Conservation (phyloP, 2,113 vertebrate genomes). For the Antennarius striatus region DNA sequence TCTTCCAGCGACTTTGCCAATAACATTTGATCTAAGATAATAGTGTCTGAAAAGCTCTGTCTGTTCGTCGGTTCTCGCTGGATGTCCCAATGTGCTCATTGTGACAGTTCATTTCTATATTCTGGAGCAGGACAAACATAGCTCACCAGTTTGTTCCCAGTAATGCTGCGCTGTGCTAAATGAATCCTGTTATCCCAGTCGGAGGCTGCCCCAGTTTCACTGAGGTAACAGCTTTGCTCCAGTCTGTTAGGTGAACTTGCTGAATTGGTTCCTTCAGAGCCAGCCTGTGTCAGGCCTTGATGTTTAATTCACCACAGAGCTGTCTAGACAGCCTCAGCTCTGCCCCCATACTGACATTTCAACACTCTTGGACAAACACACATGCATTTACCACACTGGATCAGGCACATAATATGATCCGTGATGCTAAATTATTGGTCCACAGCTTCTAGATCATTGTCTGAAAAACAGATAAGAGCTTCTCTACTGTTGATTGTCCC, state of each 20-base stretch:
- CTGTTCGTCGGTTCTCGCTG: slow-evolving; percentile 25
- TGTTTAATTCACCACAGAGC: slow-evolving; percentile 66
- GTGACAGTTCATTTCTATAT: slow-evolving; percentile 24
- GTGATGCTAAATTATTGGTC: neutral
- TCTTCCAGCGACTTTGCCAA: slow-evolving; percentile 16
- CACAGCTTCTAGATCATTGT: neutral
- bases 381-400: neutral
- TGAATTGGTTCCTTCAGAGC: slow-evolving; percentile 55
- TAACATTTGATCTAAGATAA: slow-evolving; percentile 27
- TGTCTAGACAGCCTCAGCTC: slow-evolving; percentile 60
- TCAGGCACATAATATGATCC: neutral
- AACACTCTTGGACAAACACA: slow-evolving; percentile 35
- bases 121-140: slow-evolving; percentile 46
- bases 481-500: neutral
- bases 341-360: slow-evolving; percentile 44
- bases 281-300: slow-evolving; percentile 58
- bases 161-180: slow-evolving; percentile 41
- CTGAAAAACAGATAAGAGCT: neutral
- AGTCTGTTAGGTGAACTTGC: slow-evolving; percentile 52
- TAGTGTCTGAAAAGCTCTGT: slow-evolving; percentile 5
- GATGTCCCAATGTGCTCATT: slow-evolving; percentile 14
- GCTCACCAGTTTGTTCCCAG: slow-evolving; percentile 45
- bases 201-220: slow-evolving; percentile 45
- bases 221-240: slow-evolving; percentile 38
- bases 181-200: slow-evolving; percentile 37